Evolutionary conservation across 2,113 vertebrate species (phyloP).

Genomic region (Ranitomeya variabilis): DNA sequence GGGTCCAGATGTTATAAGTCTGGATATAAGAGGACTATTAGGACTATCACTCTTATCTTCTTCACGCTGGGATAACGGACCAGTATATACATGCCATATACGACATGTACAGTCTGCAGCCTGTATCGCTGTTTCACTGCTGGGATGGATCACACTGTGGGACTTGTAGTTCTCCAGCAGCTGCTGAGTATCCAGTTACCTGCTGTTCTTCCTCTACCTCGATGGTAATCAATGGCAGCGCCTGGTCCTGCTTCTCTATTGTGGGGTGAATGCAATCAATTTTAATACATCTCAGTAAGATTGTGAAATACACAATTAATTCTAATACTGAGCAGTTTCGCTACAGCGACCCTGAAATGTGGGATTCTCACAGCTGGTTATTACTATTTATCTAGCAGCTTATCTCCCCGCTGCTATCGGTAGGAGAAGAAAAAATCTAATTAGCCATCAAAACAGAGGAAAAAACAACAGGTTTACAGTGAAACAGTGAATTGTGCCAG

Average conservation of each 20-base stretch:
- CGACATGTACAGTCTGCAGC: background rate
- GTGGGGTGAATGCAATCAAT: slow-evolving; percentile 15
- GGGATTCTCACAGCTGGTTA: slow-evolving; percentile 27
- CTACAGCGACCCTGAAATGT: slow-evolving; percentile 24
- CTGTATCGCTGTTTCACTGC: background rate
- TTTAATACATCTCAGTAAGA: slow-evolving; percentile 27
- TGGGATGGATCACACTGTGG: background rate
- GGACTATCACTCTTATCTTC: too few relatives aligned
- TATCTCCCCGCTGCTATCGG: slow-evolving; percentile 33
- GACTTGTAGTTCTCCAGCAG: background rate
- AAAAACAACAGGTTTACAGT: background rate
- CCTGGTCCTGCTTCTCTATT: background rate
- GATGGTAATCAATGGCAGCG: slow-evolving; percentile 1
- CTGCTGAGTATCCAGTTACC: background rate
- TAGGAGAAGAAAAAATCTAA: background rate
- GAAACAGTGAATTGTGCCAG: background rate
- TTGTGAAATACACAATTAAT: slow-evolving; percentile 39
- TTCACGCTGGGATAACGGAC: too few relatives aligned
- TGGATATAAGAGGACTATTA: too few relatives aligned
- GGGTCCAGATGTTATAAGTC: too few relatives aligned
- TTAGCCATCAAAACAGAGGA: slow-evolving; percentile 27
- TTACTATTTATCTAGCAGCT: slow-evolving; percentile 37
- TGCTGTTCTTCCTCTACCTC: background rate
- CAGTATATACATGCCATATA: background rate
- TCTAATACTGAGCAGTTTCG: slow-evolving; percentile 14